Evolutionary conservation across 2,888 invertebrate genomes (phyloP).

Genomic region (Pterobdella sp.): DNA sequence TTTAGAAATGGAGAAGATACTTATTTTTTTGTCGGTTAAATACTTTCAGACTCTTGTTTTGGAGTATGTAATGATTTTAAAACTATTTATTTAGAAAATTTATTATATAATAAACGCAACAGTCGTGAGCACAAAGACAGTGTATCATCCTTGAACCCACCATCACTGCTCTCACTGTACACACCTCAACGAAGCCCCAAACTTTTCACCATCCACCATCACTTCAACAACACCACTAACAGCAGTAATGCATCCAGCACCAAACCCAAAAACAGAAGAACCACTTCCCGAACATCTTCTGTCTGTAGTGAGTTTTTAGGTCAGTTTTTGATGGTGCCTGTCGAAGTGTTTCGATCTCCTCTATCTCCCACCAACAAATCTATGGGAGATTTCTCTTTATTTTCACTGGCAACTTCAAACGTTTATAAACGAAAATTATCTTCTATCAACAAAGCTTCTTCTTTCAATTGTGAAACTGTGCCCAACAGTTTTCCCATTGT

Average conservation of each 20-base stretch:
- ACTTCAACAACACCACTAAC: conserved; percentile 5
- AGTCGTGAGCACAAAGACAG: neutral
- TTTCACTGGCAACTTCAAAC: conserved; percentile 5
- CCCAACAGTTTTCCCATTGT: conserved; percentile 28
- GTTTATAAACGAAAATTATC: conserved; percentile 16
- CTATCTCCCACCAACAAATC: neutral
- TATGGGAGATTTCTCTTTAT: neutral
- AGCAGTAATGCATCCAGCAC: neutral
- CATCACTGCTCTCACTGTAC: conserved; percentile 23
- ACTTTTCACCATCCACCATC: neutral
- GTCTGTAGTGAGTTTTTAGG: conserved; percentile 30
- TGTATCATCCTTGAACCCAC: conserved; percentile 6
- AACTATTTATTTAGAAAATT: no score
- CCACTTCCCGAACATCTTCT: conserved; percentile 22
- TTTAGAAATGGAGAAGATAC: no score
- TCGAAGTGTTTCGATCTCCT: conserved; percentile 24
- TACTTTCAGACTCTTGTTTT: no score
- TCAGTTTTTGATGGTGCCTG: conserved; percentile 27
- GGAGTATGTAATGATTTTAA: no score
- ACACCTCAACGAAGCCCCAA: conserved; percentile 7
- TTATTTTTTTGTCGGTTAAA: no score
- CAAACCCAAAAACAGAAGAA: neutral
- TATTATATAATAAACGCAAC: no score
- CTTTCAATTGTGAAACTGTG: conserved; percentile 28
- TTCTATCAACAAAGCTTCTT: conserved; percentile 28